Evolutionary conservation across 2,888 invertebrate genomes (phyloP).

Genomic region (Smittia aterrima): DNA sequence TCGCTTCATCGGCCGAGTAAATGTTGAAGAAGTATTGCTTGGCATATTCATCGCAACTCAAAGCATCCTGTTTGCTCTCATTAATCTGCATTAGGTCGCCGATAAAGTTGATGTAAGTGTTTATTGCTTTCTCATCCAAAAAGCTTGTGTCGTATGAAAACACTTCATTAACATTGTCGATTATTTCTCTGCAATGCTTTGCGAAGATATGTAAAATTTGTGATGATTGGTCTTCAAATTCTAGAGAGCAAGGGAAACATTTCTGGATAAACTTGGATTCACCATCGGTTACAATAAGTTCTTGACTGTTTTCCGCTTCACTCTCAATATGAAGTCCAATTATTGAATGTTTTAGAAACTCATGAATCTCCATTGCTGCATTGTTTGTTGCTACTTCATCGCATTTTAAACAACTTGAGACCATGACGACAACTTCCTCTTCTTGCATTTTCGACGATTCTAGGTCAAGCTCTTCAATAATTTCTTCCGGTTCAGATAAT

Average conservation of each 20-base stretch:
- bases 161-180: too few species aligned
- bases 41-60: not conserved
- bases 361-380: not conserved
- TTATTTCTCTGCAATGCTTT: too few species aligned
- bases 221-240: not conserved
- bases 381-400: not conserved
- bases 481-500: not conserved
- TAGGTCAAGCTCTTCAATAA: not conserved
- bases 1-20: not conserved
- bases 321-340: slow-evolving; percentile 4
- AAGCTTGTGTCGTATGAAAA: too few species aligned
- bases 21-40: not conserved
- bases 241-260: not conserved
- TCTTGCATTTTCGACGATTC: not conserved
- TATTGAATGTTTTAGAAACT: slow-evolving; percentile 17
- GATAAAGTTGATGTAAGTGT: too few species aligned
- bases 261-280: not conserved
- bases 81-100: too few species aligned
- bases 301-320: not conserved
- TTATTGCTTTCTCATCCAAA: too few species aligned
- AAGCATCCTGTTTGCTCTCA: too few species aligned
- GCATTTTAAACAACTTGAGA: not conserved
- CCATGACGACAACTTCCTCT: not conserved
- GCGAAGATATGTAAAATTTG: too few species aligned
- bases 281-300: not conserved